Conservation (phyloP, 2,797 vertebrate genomes). For the Microctenopoma lineatum region DNA sequence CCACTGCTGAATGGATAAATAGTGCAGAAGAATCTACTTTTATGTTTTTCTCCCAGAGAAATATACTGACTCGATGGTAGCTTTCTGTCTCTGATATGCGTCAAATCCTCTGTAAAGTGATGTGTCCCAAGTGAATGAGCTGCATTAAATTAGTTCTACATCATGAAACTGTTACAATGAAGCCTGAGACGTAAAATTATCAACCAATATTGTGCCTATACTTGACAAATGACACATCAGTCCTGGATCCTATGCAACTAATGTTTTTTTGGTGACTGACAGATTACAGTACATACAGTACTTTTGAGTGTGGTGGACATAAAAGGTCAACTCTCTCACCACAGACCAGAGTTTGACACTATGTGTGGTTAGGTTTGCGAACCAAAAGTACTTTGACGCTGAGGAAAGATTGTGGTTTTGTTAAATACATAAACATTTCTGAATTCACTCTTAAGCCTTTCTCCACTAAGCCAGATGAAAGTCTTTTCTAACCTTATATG, state of each 20-base stretch:
- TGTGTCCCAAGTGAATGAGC: constrained; percentile 10
- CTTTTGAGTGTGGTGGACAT: too few relatives aligned
- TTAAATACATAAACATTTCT: background rate
- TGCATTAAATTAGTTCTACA: background rate
- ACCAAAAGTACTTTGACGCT: too few relatives aligned
- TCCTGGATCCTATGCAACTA: too few relatives aligned
- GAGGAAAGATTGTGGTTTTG: background rate
- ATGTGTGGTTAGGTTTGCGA: too few relatives aligned
- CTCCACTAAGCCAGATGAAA: too few relatives aligned
- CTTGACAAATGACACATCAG: background rate
- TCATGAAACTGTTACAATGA: constrained; percentile 13
- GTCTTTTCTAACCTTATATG: too few relatives aligned
- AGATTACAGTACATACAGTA: too few relatives aligned
- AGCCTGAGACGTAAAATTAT: constrained; percentile 5
- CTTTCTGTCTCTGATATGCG: constrained; percentile 33
- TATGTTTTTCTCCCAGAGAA: constrained; percentile 26
- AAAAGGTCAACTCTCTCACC: too few relatives aligned
- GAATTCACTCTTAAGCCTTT: background rate
- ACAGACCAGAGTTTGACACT: too few relatives aligned
- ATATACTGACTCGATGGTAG: background rate
- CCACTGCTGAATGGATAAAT: constrained; percentile 8
- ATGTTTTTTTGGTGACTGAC: too few relatives aligned
- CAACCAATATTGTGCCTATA: background rate
- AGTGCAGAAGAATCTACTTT: constrained; percentile 21
- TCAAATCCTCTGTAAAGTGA: constrained; percentile 26